Evolutionary conservation across 2,113 vertebrate species (phyloP), one percentile per base, ranked within the genome.

Genomic region (Rhadina sibilatrix): DNA sequence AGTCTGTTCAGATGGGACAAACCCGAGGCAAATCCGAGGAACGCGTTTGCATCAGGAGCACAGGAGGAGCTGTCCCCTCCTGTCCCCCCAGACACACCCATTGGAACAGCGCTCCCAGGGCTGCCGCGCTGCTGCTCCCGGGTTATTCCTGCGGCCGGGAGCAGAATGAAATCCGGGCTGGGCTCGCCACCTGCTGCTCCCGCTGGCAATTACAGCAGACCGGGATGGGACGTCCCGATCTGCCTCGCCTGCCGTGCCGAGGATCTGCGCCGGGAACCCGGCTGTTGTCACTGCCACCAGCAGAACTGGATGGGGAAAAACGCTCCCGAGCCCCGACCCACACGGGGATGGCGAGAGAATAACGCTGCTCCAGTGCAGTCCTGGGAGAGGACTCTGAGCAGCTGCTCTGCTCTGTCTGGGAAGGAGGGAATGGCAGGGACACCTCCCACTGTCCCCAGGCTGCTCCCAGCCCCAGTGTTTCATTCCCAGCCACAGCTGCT

Each of bases 221-320:
- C 3, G 12, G 1, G 4, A 5, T 0, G 35, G 57, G 44, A 9
- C 28, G 47, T 3, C 15, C 47, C 1, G 0, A 2, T 5, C 6
- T 1, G 19, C 30, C 54, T 2, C 78, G 2, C 1, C 59, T 2
- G 52, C 38, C 18, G 12, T 3, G 47, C 12, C 38, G 0, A 52
- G 33, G 13, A 17, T 6, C 2, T 5, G 77, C 15, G 0, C 30
- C 1, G 1, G 61, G 12, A 11, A 0, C 23, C 2, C 40, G 7
- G 11, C 30, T n/a, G 4, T 0, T 27, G 17, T 0, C 24, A 15
- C 0, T 8, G 74, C 19, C 63, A 2, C 3, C 68, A 4, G 47
- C 0, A 24, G 15, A 25, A 9, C 14, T 0, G 35, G 7, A 1
- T 2, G 54, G 52, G 54, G 50, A 40, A 40, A 10, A 27, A 6